Evolutionary conservation across 2,797 vertebrate species (phyloP).

Genomic region (Muraenolepis orangiensis): DNA sequence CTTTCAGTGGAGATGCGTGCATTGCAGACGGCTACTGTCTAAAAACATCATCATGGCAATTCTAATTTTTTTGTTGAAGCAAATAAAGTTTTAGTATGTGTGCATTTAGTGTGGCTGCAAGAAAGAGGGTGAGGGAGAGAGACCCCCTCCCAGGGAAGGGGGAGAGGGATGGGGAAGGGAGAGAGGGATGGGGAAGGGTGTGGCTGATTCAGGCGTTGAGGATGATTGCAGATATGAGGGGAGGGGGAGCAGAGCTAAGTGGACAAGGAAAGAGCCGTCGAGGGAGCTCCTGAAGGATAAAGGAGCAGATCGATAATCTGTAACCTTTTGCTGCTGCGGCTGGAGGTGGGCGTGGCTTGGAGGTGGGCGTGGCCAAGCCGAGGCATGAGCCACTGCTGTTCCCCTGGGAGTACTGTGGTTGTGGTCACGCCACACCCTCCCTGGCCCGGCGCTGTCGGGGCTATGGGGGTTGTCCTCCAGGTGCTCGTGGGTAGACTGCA

Average conservation of each 20-base stretch:
- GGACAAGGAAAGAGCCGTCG: conserved; percentile 36
- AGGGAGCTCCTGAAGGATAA: conserved; percentile 37
- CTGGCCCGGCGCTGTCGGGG: background rate
- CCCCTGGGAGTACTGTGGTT: conserved; percentile 3
- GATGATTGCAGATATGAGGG: conserved; percentile 53
- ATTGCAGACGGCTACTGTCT: too few relatives aligned
- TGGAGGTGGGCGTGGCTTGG: conserved; percentile 48
- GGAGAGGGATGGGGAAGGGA: conserved; percentile 47
- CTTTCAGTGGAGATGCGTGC: too few relatives aligned
- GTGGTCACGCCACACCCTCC: conserved; percentile 2
- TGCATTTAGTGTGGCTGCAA: conserved; percentile 7
- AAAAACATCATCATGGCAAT: too few relatives aligned
- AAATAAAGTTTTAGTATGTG: too few relatives aligned
- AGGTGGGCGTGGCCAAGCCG: conserved; percentile 44
- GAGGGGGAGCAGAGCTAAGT: conserved; percentile 4
- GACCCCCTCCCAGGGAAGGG: too few relatives aligned
- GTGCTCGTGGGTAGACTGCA: background rate
- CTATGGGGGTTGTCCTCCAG: background rate
- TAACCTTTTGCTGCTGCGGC: conserved; percentile 56
- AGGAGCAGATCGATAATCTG: conserved; percentile 42
- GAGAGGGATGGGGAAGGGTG: conserved; percentile 50
- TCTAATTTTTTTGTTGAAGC: too few relatives aligned
- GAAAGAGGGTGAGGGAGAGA: conserved; percentile 24
- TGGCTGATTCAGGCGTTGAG: conserved; percentile 50
- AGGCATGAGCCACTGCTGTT: conserved; percentile 6